Percentiles rank a stretch among this genome's conserved stretches.
phyloP scores from a whole-genome alignment of 1,140 invertebrate species.

The Harpegnathos saltator region DNA sequence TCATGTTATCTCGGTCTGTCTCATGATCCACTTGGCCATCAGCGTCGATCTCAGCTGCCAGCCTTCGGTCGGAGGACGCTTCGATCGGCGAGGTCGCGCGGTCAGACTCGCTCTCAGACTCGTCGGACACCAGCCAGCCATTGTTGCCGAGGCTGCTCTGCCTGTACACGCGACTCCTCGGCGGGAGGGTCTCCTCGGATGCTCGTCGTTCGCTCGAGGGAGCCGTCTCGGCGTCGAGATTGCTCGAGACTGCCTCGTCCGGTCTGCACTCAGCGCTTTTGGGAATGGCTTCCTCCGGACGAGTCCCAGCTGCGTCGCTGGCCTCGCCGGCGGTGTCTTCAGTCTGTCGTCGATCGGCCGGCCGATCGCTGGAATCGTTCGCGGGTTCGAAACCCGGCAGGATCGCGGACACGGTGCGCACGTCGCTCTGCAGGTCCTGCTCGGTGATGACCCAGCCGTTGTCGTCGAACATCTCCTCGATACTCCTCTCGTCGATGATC shows the following conservation, averaged over 20 bases:
- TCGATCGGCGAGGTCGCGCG: constrained; percentile 54
- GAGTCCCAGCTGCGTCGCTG: background rate
- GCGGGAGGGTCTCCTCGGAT: background rate
- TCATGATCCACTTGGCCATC: constrained; percentile 29
- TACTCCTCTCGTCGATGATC: constrained; percentile 62
- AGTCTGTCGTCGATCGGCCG: background rate
- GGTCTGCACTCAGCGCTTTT: background rate
- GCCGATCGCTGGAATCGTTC: constrained; percentile 19
- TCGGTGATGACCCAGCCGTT: constrained; percentile 83
- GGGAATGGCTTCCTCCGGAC: constrained; percentile 13
- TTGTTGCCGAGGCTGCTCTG: constrained; percentile 78
- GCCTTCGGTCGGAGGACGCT: background rate
- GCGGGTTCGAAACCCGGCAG: background rate
- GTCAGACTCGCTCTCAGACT: constrained; percentile 78
- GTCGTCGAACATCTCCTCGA: constrained; percentile 82
- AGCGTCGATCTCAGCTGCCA: too few species aligned
- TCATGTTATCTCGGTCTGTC: constrained; percentile 40
- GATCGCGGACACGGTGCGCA: background rate
- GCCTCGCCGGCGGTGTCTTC: constrained; percentile 20
- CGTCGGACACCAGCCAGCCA: constrained; percentile 80
- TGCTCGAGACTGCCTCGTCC: background rate
- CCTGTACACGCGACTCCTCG: constrained; percentile 60
- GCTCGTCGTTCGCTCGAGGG: background rate
- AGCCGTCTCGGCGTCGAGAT: background rate
- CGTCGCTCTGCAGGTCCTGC: constrained; percentile 54